Conservation (phyloP, 2,113 vertebrate genomes). For the Poicephalus meyeri region DNA sequence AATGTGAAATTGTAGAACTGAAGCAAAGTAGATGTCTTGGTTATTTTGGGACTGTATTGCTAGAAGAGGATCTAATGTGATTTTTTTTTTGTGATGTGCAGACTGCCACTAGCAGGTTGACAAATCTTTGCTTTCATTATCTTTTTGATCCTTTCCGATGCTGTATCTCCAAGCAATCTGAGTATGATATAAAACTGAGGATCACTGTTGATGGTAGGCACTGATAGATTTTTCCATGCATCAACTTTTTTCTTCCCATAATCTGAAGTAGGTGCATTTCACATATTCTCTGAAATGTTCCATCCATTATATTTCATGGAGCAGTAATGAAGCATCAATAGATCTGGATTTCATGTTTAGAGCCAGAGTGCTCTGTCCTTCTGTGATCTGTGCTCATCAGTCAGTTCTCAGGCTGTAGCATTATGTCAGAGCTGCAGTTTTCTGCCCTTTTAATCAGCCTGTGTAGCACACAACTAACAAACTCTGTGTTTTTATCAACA, state of each 20-base stretch:
- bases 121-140: background rate
- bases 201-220: background rate
- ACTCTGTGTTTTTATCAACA: background rate
- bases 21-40: background rate
- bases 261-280: background rate
- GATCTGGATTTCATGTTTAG: background rate
- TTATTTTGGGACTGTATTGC: background rate
- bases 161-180: background rate
- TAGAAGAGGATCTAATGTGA: background rate
- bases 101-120: background rate
- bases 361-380: background rate
- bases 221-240: background rate
- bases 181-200: background rate
- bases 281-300: background rate
- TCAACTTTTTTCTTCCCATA: background rate
- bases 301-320: background rate
- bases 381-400: background rate
- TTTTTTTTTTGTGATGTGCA: background rate
- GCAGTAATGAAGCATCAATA: background rate
- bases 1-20: background rate
- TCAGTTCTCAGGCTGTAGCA: background rate
- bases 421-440: background rate
- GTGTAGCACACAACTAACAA: background rate
- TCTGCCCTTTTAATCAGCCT: background rate
- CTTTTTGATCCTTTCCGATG: background rate